A percentile compares a stretch with the other conserved stretches of the same genome.
Conservation (phyloP, 2,113 vertebrate species). For the Erythrolamprus reginae region DNA sequence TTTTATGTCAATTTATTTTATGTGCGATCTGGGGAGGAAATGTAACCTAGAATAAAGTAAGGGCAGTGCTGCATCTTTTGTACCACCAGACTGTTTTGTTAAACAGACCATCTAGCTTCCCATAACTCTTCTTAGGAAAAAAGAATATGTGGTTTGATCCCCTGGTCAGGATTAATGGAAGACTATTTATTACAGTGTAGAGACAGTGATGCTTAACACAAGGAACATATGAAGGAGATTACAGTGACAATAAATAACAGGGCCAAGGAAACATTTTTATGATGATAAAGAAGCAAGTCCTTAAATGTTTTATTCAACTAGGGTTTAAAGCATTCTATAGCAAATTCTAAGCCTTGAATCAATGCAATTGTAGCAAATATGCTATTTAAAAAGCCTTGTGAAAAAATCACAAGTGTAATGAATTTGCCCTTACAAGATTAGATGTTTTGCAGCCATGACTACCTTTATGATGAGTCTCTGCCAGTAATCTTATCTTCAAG, state of each 20-base stretch:
- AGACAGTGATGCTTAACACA: not conserved
- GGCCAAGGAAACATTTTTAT: conserved; percentile 39
- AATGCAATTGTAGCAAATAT: not conserved
- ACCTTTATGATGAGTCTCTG: not conserved
- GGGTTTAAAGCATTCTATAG: conserved; percentile 14
- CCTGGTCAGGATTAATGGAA: not conserved
- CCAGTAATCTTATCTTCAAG: conserved; percentile 8
- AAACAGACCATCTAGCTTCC: not conserved
- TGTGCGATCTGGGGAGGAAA: not conserved
- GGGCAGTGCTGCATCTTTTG: not conserved
- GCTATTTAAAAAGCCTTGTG: conserved; percentile 8
- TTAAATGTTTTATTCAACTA: conserved; percentile 33
- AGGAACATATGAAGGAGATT: not conserved
- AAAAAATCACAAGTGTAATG: conserved; percentile 30
- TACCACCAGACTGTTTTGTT: not conserved
- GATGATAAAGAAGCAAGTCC: conserved; percentile 40
- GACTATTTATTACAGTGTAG: not conserved
- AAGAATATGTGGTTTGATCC: not conserved
- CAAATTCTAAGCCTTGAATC: conserved; percentile 11
- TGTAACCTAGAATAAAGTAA: not conserved
- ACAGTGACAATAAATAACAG: not conserved
- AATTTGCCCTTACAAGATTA: conserved; percentile 8
- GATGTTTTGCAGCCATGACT: conserved; percentile 13
- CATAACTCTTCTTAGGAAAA: not conserved
- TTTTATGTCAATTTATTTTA: not conserved